Conservation (phyloP, 2,888 invertebrate genomes). For the Malachius bipustulatus region DNA sequence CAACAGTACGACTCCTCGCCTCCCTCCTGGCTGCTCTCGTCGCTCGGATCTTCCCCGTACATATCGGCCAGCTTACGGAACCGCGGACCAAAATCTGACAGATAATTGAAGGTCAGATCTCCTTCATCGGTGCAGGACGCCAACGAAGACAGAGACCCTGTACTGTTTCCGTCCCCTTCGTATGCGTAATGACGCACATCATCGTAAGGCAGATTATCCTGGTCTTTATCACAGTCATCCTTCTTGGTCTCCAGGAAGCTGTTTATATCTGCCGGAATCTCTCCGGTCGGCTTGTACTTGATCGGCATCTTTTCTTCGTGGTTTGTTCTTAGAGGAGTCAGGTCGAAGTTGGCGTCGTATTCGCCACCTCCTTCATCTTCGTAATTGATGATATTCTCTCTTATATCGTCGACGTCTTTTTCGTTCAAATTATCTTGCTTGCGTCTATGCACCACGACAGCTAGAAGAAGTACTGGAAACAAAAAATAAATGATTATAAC, state of each 20-base stretch:
- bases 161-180: constrained; percentile 87
- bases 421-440: constrained; percentile 77
- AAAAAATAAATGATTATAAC: not conserved
- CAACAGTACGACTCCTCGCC: constrained; percentile 78
- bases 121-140: constrained; percentile 56
- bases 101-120: constrained; percentile 86
- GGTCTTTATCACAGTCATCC: constrained; percentile 81
- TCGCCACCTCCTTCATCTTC: constrained; percentile 98
- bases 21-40: constrained; percentile 65
- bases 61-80: constrained; percentile 89
- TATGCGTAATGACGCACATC: constrained; percentile 96
- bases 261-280: constrained; percentile 71
- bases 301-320: constrained; percentile 30
- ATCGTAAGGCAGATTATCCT: constrained; percentile 84
- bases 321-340: constrained; percentile 53
- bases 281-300: constrained; percentile 37
- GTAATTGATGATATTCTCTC: constrained; percentile 95
- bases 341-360: constrained; percentile 87
- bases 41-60: constrained; percentile 84
- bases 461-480: constrained; percentile 73
- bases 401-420: constrained; percentile 88
- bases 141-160: constrained; percentile 83
- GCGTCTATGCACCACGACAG: constrained; percentile 81
- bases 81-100: constrained; percentile 90
- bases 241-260: constrained; percentile 85